phyloP scores from a whole-genome alignment of 2,113 vertebrate species.

The Ornithorhynchus anatinus region DNA sequence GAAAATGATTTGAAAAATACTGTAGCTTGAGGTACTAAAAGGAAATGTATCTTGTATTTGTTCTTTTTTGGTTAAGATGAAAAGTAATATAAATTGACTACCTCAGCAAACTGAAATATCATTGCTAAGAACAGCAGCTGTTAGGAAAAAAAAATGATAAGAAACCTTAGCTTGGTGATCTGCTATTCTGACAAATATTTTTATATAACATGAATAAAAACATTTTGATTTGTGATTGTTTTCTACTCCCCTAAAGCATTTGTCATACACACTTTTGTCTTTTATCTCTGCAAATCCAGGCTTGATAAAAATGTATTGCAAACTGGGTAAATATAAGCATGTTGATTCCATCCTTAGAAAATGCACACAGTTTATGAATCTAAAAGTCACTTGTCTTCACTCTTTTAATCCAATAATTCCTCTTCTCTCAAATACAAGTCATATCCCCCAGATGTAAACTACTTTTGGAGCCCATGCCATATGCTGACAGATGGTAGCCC shows the following conservation, averaged over 20 bases:
- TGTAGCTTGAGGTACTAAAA: neutral
- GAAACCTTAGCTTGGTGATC: neutral
- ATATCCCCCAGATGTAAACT: slow-evolving; percentile 52
- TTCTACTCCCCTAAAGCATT: slow-evolving; percentile 38
- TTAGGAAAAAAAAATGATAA: neutral
- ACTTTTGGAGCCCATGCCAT: slow-evolving; percentile 39
- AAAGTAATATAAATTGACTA: neutral
- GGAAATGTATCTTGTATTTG: neutral
- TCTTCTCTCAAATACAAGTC: slow-evolving; percentile 40
- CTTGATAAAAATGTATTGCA: too few relatives aligned
- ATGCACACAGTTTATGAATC: slow-evolving; percentile 45
- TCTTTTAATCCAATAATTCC: slow-evolving; percentile 39
- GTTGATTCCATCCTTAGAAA: slow-evolving; percentile 35
- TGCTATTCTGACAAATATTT: neutral
- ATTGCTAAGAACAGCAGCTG: neutral
- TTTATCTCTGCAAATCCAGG: slow-evolving; percentile 33
- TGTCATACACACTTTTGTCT: slow-evolving; percentile 45
- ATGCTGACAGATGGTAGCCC: slow-evolving; percentile 59
- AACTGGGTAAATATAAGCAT: slow-evolving; percentile 51
- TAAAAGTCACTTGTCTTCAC: slow-evolving; percentile 32
- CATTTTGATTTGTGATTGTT: slow-evolving; percentile 32
- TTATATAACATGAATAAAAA: neutral
- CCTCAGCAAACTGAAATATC: neutral
- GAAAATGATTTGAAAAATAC: neutral
- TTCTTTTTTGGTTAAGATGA: slow-evolving; percentile 1